phyloP scores from a whole-genome alignment of 2,888 invertebrate genomes.

The Drosophila mercatorum region DNA sequence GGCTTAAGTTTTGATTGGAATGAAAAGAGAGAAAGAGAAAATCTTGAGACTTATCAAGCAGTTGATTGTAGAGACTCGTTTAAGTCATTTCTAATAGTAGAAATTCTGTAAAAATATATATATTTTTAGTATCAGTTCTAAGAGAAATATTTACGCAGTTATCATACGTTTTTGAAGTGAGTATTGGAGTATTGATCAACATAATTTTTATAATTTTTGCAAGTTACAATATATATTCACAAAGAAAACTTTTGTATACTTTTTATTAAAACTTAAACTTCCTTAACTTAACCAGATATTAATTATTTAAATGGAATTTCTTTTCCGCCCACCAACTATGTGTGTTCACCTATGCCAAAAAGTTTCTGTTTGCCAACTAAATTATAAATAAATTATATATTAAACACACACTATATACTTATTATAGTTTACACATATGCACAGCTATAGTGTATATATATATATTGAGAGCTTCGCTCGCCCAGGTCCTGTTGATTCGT shows the following conservation, averaged over 20 bases:
- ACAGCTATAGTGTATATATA: background rate
- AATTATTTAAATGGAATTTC: background rate
- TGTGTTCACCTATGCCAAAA: background rate
- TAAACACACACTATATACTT: background rate
- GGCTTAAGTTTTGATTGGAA: background rate
- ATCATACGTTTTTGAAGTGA: no score
- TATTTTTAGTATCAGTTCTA: no score
- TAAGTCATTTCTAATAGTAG: no score
- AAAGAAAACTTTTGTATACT: no score
- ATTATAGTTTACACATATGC: background rate
- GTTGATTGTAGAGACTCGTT: no score
- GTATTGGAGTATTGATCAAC: no score
- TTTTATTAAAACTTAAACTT: background rate
- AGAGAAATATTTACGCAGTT: no score
- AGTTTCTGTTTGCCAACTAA: conserved; percentile 18
- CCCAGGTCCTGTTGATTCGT: background rate
- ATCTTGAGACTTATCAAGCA: background rate
- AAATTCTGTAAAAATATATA: no score
- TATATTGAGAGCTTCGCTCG: background rate
- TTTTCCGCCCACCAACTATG: background rate
- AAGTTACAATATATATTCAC: no score
- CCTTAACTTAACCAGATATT: background rate
- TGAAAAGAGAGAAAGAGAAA: background rate
- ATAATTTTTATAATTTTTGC: no score
- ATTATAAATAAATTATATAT: conserved; percentile 7